These are phyloP conservation scores for Callocephalon fimbriatum DNA, from an alignment of 2,113 vertebrate genomes.

Conservation along the genomic window DNA sequence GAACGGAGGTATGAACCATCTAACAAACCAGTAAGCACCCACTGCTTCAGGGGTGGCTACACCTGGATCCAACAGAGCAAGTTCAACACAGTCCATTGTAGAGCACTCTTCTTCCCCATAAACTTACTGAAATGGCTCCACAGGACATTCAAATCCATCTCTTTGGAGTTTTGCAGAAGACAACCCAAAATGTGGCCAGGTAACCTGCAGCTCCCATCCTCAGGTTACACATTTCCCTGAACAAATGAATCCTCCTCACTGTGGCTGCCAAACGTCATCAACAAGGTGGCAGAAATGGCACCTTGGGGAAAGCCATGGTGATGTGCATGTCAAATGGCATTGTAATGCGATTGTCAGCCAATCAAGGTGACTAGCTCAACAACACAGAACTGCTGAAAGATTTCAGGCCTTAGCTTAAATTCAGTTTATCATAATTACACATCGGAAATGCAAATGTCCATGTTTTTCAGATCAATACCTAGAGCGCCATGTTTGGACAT, in stretches of 20 bases:
- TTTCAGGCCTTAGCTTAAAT: neutral
- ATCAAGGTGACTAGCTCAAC: neutral
- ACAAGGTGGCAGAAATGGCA: neutral
- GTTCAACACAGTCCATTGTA: neutral
- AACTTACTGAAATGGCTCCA: neutral
- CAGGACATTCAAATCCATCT: neutral
- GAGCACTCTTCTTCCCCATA: neutral
- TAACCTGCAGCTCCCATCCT: neutral
- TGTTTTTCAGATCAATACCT: slow-evolving; percentile 6
- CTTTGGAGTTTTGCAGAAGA: neutral
- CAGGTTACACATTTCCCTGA: accelerated
- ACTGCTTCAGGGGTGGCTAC: neutral
- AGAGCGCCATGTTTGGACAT: neutral
- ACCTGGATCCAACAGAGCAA: neutral
- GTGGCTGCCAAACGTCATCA: neutral
- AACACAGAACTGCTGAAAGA: neutral
- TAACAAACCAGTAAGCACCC: neutral
- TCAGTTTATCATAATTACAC: neutral
- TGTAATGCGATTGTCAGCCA: neutral
- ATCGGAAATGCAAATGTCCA: neutral
- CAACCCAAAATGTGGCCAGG: neutral
- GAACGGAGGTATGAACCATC: neutral
- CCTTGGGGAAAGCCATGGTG: neutral
- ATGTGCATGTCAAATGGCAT: neutral
- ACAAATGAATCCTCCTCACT: neutral